Conservation (phyloP, 1,140 invertebrate genomes). For the Drosophila nikananu region DNA sequence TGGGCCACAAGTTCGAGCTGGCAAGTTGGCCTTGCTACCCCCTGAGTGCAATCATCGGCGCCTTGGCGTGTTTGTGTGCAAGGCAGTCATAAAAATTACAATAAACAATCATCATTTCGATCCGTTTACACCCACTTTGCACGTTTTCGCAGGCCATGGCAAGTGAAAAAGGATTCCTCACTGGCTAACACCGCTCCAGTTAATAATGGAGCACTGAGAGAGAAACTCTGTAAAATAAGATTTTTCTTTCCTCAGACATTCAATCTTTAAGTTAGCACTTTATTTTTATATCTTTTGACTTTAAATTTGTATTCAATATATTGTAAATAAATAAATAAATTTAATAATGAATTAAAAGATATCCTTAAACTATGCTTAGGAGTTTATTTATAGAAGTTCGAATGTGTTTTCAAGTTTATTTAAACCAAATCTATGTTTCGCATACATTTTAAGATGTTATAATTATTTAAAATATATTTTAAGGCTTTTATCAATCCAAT, state of each 20-base stretch:
- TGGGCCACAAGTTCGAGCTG: constrained; percentile 15
- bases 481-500: accelerated
- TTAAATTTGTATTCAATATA: no score
- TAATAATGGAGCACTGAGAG: constrained; percentile 45
- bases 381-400: no score
- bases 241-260: no score
- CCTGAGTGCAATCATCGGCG: constrained; percentile 73
- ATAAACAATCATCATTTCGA: constrained; percentile 83
- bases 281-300: no score
- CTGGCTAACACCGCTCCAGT: constrained; percentile 23
- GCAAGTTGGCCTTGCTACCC: constrained; percentile 36
- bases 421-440: no score
- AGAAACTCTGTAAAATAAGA: no score
- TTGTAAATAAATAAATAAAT: no score
- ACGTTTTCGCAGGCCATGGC: constrained; percentile 71
- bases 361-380: no score
- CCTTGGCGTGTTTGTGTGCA: constrained; percentile 82
- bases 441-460: neutral
- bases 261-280: no score
- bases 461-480: neutral
- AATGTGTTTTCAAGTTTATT: no score
- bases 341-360: no score
- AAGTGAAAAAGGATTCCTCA: constrained; percentile 77
- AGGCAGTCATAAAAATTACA: constrained; percentile 84
- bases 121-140: constrained; percentile 83